phyloP scores from a whole-genome alignment of 2,113 vertebrate genomes.

The Poeciliopsis occidentalis region DNA sequence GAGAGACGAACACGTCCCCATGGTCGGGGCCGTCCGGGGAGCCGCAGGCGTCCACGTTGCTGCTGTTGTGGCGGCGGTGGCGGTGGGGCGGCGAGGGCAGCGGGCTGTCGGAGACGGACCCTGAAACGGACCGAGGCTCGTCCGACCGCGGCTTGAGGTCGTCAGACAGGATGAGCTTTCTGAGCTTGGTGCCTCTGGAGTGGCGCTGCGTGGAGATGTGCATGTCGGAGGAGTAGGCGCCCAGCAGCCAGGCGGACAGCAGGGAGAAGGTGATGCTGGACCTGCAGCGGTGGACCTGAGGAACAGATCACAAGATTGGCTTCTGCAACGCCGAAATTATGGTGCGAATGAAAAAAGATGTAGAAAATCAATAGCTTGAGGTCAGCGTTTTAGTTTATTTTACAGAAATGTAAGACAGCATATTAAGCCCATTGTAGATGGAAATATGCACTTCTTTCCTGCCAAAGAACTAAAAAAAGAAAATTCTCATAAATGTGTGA shows the following conservation, averaged over 20 bases:
- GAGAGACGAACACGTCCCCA: constrained; percentile 79
- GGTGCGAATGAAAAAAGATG: too few relatives aligned
- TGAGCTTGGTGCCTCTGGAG: constrained; percentile 92
- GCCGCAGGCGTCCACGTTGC: constrained; percentile 19
- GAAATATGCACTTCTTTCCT: too few relatives aligned
- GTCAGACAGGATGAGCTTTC: constrained; percentile 92
- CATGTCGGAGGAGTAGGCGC: constrained; percentile 96
- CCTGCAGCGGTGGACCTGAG: constrained; percentile 87
- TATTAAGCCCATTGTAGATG: too few relatives aligned
- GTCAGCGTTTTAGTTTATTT: too few relatives aligned
- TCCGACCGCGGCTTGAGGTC: constrained; percentile 87
- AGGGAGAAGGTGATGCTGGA: constrained; percentile 93
- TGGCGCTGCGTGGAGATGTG: constrained; percentile 97
- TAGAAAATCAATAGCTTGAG: too few relatives aligned
- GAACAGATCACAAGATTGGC: background rate
- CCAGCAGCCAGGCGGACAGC: constrained; percentile 91
- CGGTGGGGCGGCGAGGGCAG: constrained; percentile 34
- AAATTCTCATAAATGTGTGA: too few relatives aligned
- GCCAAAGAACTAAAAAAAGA: too few relatives aligned
- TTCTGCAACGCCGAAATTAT: background rate
- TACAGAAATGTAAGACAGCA: too few relatives aligned
- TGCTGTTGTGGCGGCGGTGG: constrained; percentile 61
- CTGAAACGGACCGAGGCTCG: background rate
- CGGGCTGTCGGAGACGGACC: constrained; percentile 17
- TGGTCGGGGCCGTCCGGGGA: constrained; percentile 57